Conservation (phyloP, 2,888 invertebrate species). For the Ophonus ardosiacus region DNA sequence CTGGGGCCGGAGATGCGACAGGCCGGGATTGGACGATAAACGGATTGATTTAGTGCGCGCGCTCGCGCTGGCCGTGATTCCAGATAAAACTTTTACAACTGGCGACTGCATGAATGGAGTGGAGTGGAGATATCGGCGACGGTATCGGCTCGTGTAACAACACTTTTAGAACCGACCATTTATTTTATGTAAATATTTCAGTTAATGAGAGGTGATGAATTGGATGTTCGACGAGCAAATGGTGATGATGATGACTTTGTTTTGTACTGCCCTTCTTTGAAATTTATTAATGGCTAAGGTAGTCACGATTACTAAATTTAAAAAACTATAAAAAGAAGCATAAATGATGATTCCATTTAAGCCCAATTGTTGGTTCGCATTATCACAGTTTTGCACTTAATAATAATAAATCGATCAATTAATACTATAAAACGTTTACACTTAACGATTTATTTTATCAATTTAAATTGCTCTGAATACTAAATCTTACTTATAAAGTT, state of each 20-base stretch:
- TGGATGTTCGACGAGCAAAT: constrained; percentile 2
- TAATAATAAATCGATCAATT: no score
- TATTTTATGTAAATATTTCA: constrained; percentile 46
- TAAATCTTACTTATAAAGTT: no score
- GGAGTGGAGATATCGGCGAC: constrained; percentile 36
- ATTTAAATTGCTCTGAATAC: no score
- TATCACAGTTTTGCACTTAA: no score
- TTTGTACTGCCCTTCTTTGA: neutral
- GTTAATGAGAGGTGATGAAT: constrained; percentile 43
- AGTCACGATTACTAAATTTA: no score
- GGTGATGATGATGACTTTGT: neutral
- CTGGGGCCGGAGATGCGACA: constrained; percentile 63
- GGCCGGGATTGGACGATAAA: constrained; percentile 70
- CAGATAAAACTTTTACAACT: constrained; percentile 59
- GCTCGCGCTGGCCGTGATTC: constrained; percentile 50
- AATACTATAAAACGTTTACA: no score
- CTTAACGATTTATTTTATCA: no score
- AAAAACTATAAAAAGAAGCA: no score
- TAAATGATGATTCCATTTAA: no score
- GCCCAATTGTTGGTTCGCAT: no score
- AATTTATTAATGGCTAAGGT: no score
- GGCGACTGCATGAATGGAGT: constrained; percentile 18
- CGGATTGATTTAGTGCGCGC: constrained; percentile 73
- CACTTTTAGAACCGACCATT: constrained; percentile 42
- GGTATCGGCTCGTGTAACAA: constrained; percentile 41